Conservation (phyloP, 2,888 invertebrate genomes). For the Acanthococcus lagerstroemiae region DNA sequence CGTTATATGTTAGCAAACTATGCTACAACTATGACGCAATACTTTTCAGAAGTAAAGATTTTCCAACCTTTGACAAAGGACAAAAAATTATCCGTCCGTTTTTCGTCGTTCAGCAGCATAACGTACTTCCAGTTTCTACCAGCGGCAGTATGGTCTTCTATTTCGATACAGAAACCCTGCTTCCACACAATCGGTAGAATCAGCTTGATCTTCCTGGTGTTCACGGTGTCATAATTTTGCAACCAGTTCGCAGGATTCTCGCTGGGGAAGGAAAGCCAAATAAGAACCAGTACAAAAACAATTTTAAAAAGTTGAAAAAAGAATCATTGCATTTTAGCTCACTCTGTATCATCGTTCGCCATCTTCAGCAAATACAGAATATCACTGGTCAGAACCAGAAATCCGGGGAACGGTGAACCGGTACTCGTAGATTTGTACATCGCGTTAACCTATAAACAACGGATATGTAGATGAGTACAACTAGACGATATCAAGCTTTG, state of each 20-base stretch:
- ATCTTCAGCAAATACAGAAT: conserved; percentile 19
- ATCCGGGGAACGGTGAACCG: neutral
- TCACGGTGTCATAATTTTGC: conserved; percentile 15
- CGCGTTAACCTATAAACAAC: neutral
- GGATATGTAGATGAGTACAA: too few relatives aligned
- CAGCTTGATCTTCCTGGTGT: conserved; percentile 14
- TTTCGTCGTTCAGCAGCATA: conserved; percentile 8
- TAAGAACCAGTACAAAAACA: neutral
- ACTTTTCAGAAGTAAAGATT: too few relatives aligned
- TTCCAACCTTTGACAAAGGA: conserved; percentile 14
- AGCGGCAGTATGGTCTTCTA: conserved; percentile 1
- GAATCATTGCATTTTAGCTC: neutral
- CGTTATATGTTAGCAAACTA: too few relatives aligned
- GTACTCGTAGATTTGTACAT: neutral
- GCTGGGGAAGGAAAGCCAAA: conserved; percentile 9
- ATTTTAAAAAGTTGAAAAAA: neutral
- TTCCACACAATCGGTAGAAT: conserved; percentile 20
- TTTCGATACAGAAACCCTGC: conserved; percentile 22
- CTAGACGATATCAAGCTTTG: too few relatives aligned
- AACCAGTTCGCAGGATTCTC: conserved; percentile 12
- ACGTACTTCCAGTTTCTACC: neutral
- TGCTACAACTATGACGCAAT: too few relatives aligned
- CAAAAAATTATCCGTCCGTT: conserved; percentile 19
- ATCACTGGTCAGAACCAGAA: conserved; percentile 7
- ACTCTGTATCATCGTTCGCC: conserved; percentile 14